Percentiles rank a stretch among this genome's conserved stretches.
These are phyloP conservation scores for Muntiacus muntjak DNA, from an alignment of 2,113 vertebrate genomes.

Conservation along the genomic window DNA sequence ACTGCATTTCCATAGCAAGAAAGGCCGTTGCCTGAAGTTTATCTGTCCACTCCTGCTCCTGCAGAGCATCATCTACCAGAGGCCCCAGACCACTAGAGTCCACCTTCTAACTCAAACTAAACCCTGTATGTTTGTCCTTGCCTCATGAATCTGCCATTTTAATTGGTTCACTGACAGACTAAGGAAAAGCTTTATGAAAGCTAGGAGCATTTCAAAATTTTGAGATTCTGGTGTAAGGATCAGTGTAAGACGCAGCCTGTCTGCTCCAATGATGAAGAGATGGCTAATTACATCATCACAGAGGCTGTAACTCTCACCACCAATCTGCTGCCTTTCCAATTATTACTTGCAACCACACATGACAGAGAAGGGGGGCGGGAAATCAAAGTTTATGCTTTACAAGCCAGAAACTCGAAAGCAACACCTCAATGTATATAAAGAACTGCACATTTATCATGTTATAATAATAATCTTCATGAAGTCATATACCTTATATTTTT, in stretches of 20 bases:
- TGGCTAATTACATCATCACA: neutral
- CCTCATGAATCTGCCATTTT: neutral
- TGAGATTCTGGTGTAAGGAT: neutral
- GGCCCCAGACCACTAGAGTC: neutral
- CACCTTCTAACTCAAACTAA: neutral
- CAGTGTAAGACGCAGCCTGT: neutral
- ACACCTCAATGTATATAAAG: neutral
- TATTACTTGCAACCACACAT: neutral
- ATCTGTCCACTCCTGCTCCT: neutral
- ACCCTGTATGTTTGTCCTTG: neutral
- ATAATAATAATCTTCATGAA: neutral
- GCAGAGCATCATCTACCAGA: neutral
- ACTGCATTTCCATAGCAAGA: neutral
- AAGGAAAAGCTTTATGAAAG: neutral
- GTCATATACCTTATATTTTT: neutral
- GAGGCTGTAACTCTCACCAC: neutral
- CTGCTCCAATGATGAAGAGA: neutral
- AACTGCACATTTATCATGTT: neutral
- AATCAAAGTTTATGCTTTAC: neutral
- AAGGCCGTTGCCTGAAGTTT: neutral
- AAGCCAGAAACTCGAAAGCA: neutral
- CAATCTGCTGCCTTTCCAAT: neutral
- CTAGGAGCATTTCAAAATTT: neutral
- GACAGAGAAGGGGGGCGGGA: neutral
- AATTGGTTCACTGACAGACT: neutral